These are phyloP conservation scores for Amphipyra tragopoginis DNA, from an alignment of 2,888 invertebrate genomes.

Conservation along the genomic window DNA sequence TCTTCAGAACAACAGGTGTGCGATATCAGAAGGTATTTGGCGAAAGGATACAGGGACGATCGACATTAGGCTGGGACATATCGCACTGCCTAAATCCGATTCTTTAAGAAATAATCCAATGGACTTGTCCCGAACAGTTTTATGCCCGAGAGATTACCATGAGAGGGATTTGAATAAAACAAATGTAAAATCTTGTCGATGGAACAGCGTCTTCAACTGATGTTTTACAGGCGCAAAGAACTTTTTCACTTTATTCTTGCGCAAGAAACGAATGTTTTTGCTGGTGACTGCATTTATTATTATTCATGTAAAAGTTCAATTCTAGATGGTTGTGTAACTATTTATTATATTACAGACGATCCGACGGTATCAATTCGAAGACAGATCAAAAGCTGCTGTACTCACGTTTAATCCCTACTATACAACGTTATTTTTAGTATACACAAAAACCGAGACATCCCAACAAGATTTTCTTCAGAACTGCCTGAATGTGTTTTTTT, in stretches of 20 bases:
- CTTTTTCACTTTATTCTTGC: background rate
- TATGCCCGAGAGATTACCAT: conserved; percentile 42
- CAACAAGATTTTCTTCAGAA: too few species aligned
- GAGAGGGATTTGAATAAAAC: conserved; percentile 47
- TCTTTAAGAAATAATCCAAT: conserved; percentile 51
- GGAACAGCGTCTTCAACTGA: conserved; percentile 15
- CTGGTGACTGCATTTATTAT: too few species aligned
- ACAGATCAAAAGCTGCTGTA: too few species aligned
- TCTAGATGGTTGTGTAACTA: too few species aligned
- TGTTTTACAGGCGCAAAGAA: conserved; percentile 17
- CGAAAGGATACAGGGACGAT: conserved; percentile 33
- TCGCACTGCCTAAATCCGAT: conserved; percentile 30
- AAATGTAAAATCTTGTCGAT: conserved; percentile 27
- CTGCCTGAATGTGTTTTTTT: too few species aligned
- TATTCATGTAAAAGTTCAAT: too few species aligned
- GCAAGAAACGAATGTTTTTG: too few species aligned
- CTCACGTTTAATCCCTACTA: too few species aligned
- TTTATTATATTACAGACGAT: too few species aligned
- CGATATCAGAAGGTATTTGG: conserved; percentile 48
- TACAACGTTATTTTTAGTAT: too few species aligned
- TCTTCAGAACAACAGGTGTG: conserved; percentile 57
- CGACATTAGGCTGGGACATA: conserved; percentile 32
- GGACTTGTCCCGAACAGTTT: conserved; percentile 29
- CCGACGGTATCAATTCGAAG: too few species aligned
- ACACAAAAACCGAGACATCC: too few species aligned